Evolutionary conservation across 2,797 vertebrate genomes (phyloP), one percentile per base, ranked within the genome.

Genomic region (Enteromius argenteus): DNA sequence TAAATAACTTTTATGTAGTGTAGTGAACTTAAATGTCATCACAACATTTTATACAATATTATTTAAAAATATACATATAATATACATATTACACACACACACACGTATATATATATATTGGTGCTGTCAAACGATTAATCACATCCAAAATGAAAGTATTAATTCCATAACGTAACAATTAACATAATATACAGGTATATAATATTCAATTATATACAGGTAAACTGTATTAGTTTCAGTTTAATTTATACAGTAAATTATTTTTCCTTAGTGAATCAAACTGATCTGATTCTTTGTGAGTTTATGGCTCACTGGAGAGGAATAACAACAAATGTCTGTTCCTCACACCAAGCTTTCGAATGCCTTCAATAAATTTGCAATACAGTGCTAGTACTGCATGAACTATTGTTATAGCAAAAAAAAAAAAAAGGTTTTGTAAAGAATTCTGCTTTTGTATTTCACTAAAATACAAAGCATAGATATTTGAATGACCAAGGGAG

Each of bases 401-500:
- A 32, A 17, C 27, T 64, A 27, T 30, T 64, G 27, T 27, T 64
- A 15, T 15, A 14, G 5, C n/a, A 27, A 44, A 15, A 69, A 68
- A 32, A 32, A 32, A 32, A 32, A 32, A 32, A 39, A 39, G 8
- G 39, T 39, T 39, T 39, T 39, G 39, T 39, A 39, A 39, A 39
- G 2, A 62, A 62, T 74, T 35, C 30, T 74, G 2, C 4, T 53
- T 74, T 74, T 74, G 5, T 21, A 10, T 74, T 53, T 35, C 49
- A 53, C 17, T 35, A 19, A 56, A 39, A 56, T 23, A 23, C 7
- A 75, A 9, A 37, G 1, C 42, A 46, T 19, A 27, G 2, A 15
- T 1, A 58, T 53, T 51, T 74, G 9, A 75, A 56, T 37, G 49
- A 56, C 30, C 37, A 56, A 56, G 3, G 5, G 91, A 93, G 92